A percentile compares a stretch with the other conserved stretches of the same genome.
These are phyloP conservation scores for Acanthosepion pharaonis DNA, from an alignment of 2,888 invertebrate genomes.

Conservation along the genomic window DNA sequence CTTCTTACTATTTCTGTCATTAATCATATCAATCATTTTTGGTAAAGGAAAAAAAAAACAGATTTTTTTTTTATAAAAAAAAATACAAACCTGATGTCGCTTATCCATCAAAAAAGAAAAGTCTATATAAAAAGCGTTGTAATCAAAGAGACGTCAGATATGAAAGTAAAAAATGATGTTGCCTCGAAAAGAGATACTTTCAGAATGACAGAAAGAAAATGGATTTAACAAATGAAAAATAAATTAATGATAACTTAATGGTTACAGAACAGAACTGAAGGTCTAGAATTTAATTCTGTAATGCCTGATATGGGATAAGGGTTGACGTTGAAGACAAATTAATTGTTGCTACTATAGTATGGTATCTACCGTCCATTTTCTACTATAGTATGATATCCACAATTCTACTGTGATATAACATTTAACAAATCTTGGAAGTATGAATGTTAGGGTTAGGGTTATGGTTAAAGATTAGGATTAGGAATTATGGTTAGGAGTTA, in stretches of 20 bases:
- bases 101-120: neutral
- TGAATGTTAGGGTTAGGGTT: no score
- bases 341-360: no score
- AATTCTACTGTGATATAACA: no score
- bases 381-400: no score
- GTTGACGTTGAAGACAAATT: no score
- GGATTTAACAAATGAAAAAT: neutral
- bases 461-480: no score
- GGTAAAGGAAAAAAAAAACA: neutral
- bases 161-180: neutral
- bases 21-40: neutral
- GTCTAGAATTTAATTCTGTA: neutral
- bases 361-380: no score
- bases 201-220: neutral
- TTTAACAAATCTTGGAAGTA: no score
- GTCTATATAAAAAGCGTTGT: neutral
- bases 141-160: neutral
- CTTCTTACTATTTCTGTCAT: no score
- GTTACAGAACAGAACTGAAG: neutral
- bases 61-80: no score
- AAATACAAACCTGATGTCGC: neutral
- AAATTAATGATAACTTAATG: neutral
- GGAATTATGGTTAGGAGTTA: no score
- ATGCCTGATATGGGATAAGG: neutral
- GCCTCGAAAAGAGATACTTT: neutral